Conservation (phyloP, 2,888 invertebrate genomes). For the Drosophila birchii region DNA sequence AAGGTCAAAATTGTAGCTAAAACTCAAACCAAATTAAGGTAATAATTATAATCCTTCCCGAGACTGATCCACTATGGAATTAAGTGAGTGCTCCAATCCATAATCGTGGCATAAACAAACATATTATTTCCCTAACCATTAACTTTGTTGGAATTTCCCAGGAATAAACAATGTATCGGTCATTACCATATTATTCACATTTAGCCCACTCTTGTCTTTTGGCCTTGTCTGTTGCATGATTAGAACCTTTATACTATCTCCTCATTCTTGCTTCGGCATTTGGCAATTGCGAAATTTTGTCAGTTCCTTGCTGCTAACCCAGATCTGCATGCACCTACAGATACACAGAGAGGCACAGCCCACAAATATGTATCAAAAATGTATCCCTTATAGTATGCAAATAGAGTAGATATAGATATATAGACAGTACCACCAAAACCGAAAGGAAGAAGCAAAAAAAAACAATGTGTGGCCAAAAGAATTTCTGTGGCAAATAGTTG, state of each 20-base stretch:
- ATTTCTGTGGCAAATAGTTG: slow-evolving; percentile 69
- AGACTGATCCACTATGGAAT: no score
- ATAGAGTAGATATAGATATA: slow-evolving; percentile 21
- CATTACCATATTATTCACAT: slow-evolving; percentile 33
- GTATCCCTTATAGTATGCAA: slow-evolving; percentile 35
- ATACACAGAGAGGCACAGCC: slow-evolving; percentile 17
- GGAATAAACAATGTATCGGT: slow-evolving; percentile 10
- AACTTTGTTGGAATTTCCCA: neutral
- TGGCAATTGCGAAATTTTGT: slow-evolving; percentile 52
- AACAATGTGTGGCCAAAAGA: slow-evolving; percentile 48
- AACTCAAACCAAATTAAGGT: neutral
- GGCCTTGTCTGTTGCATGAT: slow-evolving; percentile 27
- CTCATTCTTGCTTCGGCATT: slow-evolving; percentile 27
- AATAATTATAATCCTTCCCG: neutral
- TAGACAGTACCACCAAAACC: neutral
- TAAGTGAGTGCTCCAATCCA: neutral
- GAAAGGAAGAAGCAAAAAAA: neutral
- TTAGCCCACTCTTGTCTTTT: slow-evolving; percentile 21
- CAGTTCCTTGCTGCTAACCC: slow-evolving; percentile 53
- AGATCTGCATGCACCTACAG: slow-evolving; percentile 32
- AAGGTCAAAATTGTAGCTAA: neutral
- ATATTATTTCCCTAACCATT: no score
- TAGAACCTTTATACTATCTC: slow-evolving; percentile 16
- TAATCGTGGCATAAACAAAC: neutral
- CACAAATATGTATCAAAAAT: slow-evolving; percentile 45